Evolutionary conservation across 2,888 invertebrate genomes (phyloP).

Genomic region (Taphrorychus bicolor): DNA sequence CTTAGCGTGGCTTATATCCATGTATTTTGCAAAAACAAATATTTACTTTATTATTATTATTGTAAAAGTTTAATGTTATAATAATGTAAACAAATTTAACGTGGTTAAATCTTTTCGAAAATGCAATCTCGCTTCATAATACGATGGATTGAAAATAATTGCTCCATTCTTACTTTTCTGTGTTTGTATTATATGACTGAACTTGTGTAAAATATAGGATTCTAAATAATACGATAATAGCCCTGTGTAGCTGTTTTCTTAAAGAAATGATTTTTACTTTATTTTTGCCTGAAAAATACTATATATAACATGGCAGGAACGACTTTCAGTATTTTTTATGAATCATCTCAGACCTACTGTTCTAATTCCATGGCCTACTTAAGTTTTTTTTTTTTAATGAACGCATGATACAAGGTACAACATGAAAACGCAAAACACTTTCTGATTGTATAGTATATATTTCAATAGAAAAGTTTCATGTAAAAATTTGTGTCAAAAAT

Average conservation of each 20-base stretch:
- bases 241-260: neutral
- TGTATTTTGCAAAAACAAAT: neutral
- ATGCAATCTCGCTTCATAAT: neutral
- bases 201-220: conserved; percentile 39
- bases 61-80: neutral
- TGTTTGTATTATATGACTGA: conserved; percentile 36
- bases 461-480: conserved; percentile 51
- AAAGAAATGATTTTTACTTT: neutral
- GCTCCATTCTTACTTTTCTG: conserved; percentile 37
- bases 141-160: neutral
- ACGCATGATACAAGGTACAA: too few species aligned
- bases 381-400: too few species aligned
- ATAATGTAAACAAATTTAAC: neutral
- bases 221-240: conserved; percentile 6
- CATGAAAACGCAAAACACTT: too few species aligned
- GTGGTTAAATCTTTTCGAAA: neutral
- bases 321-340: too few species aligned
- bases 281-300: neutral
- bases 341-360: too few species aligned
- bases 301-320: too few species aligned
- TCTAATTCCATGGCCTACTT: too few species aligned
- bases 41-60: neutral
- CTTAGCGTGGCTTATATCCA: neutral
- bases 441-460: conserved; percentile 37
- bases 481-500: conserved; percentile 56